These are phyloP conservation scores for Apogon talboti DNA, from an alignment of 2,797 vertebrate genomes.

Conservation along the genomic window DNA sequence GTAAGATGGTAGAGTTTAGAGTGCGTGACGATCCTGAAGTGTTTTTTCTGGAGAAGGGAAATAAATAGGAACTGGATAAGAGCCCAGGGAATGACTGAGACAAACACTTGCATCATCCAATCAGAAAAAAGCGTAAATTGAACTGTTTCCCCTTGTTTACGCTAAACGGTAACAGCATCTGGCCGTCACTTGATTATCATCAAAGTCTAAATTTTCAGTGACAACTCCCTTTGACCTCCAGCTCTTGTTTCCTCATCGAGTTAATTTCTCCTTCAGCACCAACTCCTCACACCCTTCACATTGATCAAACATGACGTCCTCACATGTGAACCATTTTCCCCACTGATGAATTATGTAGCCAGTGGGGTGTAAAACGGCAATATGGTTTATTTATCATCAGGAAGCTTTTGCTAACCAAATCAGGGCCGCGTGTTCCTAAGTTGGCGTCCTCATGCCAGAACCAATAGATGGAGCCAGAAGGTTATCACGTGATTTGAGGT, in stretches of 20 bases:
- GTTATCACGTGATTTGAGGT: conserved; percentile 26
- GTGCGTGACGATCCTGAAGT: conserved; percentile 10
- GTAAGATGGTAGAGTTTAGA: neutral
- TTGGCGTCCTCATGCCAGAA: neutral
- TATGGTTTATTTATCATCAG: conserved; percentile 68
- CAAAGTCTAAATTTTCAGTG: conserved; percentile 23
- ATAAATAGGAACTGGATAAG: conserved; percentile 6
- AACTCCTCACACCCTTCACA: conserved; percentile 22
- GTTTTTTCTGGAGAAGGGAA: neutral
- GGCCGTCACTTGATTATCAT: conserved; percentile 33
- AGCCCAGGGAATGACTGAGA: neutral
- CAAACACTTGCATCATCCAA: neutral
- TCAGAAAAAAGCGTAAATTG: conserved; percentile 19
- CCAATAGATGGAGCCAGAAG: conserved; percentile 7
- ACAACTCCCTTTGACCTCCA: conserved; percentile 32
- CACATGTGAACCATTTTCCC: conserved; percentile 36
- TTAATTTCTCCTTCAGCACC: conserved; percentile 51
- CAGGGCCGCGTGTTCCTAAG: neutral
- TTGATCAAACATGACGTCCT: conserved; percentile 56
- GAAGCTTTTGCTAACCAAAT: conserved; percentile 39
- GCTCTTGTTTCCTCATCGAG: conserved; percentile 25
- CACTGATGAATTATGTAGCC: conserved; percentile 63
- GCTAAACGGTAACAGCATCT: conserved; percentile 9
- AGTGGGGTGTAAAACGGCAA: conserved; percentile 40
- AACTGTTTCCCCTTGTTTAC: conserved; percentile 36